Conservation (phyloP, 2,797 vertebrate genomes). For the Gallinago nigripennis region DNA sequence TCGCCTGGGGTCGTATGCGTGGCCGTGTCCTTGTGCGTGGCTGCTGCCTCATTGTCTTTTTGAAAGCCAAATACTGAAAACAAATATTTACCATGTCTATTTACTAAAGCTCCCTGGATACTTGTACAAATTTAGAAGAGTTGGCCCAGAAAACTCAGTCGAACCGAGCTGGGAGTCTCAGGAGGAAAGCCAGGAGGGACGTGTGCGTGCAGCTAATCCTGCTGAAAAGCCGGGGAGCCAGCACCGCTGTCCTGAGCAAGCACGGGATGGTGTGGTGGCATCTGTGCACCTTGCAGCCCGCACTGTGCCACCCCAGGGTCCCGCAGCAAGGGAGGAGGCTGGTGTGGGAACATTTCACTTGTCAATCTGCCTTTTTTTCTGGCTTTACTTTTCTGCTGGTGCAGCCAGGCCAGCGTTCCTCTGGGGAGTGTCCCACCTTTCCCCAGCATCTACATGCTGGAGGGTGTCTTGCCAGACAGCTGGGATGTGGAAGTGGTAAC, state of each 20-base stretch:
- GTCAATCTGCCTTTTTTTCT: background rate
- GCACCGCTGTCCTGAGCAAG: background rate
- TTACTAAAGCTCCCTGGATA: slow-evolving; percentile 53
- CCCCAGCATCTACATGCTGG: background rate
- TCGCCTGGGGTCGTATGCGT: background rate
- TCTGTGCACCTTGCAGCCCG: background rate
- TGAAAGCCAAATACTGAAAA: slow-evolving; percentile 8
- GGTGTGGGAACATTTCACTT: background rate
- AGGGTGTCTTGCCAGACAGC: background rate
- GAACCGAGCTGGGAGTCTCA: background rate
- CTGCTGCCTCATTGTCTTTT: slow-evolving; percentile 34
- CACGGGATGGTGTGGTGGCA: background rate
- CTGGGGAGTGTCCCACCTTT: background rate
- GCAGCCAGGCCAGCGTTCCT: background rate
- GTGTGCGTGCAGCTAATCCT: background rate
- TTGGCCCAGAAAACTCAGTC: slow-evolving; percentile 16
- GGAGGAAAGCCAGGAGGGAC: background rate
- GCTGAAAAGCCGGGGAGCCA: background rate
- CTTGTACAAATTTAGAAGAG: slow-evolving; percentile 48
- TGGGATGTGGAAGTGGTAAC: background rate
- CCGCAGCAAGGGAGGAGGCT: background rate
- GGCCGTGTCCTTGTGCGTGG: background rate
- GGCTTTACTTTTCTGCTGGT: background rate
- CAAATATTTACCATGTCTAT: slow-evolving; percentile 56
- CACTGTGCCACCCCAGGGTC: background rate